phyloP scores from a whole-genome alignment of 2,113 vertebrate genomes.

The Cercocebus atys region DNA sequence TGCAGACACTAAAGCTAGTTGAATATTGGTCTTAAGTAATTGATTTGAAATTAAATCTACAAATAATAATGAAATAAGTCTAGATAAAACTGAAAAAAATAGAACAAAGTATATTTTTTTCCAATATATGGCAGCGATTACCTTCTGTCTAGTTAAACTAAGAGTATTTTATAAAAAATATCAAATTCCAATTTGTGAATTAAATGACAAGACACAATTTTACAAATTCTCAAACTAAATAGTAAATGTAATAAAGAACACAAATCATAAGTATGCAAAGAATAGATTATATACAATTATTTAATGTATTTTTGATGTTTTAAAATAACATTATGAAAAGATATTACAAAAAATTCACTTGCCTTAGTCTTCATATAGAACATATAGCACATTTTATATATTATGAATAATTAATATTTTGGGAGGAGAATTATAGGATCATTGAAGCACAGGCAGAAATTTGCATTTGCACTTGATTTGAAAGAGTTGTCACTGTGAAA shows the following conservation, averaged over 20 bases:
- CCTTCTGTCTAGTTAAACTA: background rate
- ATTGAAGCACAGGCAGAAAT: background rate
- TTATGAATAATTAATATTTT: background rate
- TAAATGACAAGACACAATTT: background rate
- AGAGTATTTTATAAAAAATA: background rate
- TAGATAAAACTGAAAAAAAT: background rate
- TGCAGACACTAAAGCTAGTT: background rate
- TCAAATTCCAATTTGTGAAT: background rate
- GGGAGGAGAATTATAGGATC: too few relatives aligned
- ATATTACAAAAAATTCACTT: background rate
- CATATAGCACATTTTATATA: background rate
- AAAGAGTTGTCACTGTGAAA: background rate
- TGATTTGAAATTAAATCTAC: background rate
- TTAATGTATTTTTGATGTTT: background rate
- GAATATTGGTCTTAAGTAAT: background rate
- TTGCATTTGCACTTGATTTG: background rate
- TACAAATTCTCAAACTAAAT: background rate
- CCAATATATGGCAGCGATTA: background rate
- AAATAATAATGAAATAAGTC: background rate
- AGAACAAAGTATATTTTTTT: background rate
- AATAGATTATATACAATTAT: background rate
- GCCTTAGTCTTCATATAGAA: background rate
- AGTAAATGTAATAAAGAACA: background rate
- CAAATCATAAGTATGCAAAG: background rate
- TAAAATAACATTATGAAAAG: background rate